Conservation (phyloP, 2,888 invertebrate genomes). For the Stenoptilia bipunctidactyla region DNA sequence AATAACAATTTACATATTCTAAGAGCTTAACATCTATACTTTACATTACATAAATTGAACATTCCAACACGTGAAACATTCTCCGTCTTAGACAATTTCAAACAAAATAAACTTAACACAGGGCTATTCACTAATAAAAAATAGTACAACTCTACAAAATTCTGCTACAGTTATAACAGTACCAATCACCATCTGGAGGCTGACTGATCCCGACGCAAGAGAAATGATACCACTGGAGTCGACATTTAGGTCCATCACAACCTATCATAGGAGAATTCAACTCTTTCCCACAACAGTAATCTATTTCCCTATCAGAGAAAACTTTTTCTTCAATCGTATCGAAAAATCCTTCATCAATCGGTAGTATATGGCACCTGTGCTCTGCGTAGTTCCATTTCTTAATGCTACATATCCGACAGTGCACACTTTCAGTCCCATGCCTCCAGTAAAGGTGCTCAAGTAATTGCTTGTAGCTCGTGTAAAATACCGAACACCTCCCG, state of each 20-base stretch:
- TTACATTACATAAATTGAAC: too few relatives aligned
- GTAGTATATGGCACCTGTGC: conserved; percentile 40
- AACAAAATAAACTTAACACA: too few relatives aligned
- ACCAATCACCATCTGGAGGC: conserved; percentile 41
- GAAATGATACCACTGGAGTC: conserved; percentile 43
- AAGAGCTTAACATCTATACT: too few relatives aligned
- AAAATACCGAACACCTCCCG: conserved; percentile 32
- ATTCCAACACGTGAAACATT: too few relatives aligned
- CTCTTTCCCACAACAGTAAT: conserved; percentile 38
- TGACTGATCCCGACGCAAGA: conserved; percentile 34
- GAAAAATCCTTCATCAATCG: conserved; percentile 26
- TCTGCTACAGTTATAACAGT: conserved; percentile 21
- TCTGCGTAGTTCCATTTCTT: conserved; percentile 37
- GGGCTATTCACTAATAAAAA: too few relatives aligned
- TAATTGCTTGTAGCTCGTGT: conserved; percentile 33
- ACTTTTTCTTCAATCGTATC: conserved; percentile 14
- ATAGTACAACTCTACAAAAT: too few relatives aligned
- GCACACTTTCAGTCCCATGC: conserved; percentile 42
- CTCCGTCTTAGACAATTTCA: too few relatives aligned
- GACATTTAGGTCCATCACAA: conserved; percentile 36
- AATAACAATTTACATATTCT: too few relatives aligned
- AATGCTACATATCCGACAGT: conserved; percentile 31
- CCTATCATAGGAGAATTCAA: conserved; percentile 39
- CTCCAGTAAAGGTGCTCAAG: conserved; percentile 48
- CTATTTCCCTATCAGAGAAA: conserved; percentile 21